Conservation (phyloP, 2,113 vertebrate species). For the Atractosteus spatula region DNA sequence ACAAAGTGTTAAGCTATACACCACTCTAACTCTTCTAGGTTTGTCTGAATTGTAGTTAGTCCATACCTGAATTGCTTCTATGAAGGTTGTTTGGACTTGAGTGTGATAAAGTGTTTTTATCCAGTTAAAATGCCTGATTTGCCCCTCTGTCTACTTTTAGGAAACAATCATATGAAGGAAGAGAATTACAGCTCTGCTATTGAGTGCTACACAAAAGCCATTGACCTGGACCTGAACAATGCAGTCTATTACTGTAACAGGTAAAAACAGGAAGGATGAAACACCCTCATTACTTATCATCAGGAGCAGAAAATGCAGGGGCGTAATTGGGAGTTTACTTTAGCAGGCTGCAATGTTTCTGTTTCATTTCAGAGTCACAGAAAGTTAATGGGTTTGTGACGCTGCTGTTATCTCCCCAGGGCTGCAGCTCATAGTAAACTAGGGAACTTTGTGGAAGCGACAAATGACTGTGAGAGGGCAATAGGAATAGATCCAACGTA, state of each 20-base stretch:
- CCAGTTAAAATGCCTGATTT: neutral
- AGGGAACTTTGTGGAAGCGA: slow-evolving; percentile 84
- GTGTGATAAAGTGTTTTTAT: no score
- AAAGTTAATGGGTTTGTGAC: slow-evolving; percentile 4
- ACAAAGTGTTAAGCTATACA: no score
- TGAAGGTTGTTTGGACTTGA: no score
- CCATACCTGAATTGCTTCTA: no score
- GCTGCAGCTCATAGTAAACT: slow-evolving; percentile 95
- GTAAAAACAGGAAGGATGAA: slow-evolving; percentile 49
- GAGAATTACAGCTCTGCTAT: slow-evolving; percentile 89
- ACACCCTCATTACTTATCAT: neutral
- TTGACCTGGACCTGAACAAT: slow-evolving; percentile 89
- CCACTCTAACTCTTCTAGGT: no score
- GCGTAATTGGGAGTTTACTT: no score
- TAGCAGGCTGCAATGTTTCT: no score
- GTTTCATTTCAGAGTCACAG: neutral
- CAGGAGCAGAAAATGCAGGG: no score
- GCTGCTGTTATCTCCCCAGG: slow-evolving; percentile 57
- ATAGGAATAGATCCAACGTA: slow-evolving; percentile 91
- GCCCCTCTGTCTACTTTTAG: slow-evolving; percentile 53
- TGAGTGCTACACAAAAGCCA: slow-evolving; percentile 89
- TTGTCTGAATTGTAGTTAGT: no score
- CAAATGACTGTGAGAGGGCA: slow-evolving; percentile 88
- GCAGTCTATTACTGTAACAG: slow-evolving; percentile 97
- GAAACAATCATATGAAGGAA: slow-evolving; percentile 97